Base-by-base conservation (phyloP, 2,888 invertebrate species). In the Actias luna region DNA sequence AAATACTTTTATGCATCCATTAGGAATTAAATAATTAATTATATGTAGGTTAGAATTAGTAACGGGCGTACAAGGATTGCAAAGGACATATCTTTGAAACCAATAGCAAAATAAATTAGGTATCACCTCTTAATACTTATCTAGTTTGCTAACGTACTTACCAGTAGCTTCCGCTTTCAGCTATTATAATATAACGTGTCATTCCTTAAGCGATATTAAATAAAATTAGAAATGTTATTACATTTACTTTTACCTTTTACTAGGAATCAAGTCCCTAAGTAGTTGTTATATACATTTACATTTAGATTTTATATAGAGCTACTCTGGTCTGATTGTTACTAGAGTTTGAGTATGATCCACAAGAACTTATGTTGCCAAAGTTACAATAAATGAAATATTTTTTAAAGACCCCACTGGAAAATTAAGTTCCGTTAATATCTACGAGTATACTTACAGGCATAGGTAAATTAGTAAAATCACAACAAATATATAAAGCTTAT, bases 1-100 rank as follows among this genome's bases (percentile, higher is more conserved):
- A 82, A 85, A 79, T 69, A 67, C 60, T 75, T 79, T 74, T 83
- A 83, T 83, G 83, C 80, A 81, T 70, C 25, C 36, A 60, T 42
- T 39, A 61, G 22, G 29, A 55, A 55, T 59, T 50, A 59, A 31
- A 59, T 55, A 55, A 55, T 59, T 50, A 59, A 31, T 61, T 55
- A 46, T 36, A 59, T 39, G 52, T 59, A 27, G 59, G 18, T 42
- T 50, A 57, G 33, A 46, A 63, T 12, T 55, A 35, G 16, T 31
- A 57, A 60, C 29, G 16, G 36, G 33, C 57, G 52, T 63, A 39
- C 8, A 55, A 52, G 18, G 58, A 57, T 16, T 16, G 33, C 52
- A 27, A 29, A 16, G 5, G 5, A 29, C 2, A 5, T 27, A 52
- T 52, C 27, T 22, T 22, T 52, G 25, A 27, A 27, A 27, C 14